Percentiles rank a stretch among this genome's conserved stretches.
phyloP scores from a whole-genome alignment of 2,113 vertebrate species.

The Echinops telfairi region DNA sequence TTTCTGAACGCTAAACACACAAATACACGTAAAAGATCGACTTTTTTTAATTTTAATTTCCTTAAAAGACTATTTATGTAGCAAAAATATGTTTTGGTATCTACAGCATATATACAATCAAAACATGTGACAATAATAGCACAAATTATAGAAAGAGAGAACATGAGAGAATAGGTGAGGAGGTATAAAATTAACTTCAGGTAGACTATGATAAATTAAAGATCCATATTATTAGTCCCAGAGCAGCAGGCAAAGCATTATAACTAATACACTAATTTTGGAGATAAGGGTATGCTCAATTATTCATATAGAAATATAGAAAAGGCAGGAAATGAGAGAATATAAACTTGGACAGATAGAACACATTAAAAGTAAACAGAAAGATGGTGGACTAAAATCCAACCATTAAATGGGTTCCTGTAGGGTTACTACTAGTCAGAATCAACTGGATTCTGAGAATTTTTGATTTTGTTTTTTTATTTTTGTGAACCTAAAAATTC shows the following conservation, averaged over 20 bases:
- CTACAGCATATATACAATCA: not conserved
- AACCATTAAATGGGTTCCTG: not conserved
- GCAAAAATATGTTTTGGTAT: not conserved
- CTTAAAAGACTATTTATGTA: not conserved
- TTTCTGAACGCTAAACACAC: not conserved
- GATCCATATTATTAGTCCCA: not conserved
- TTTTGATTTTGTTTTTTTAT: too few species aligned
- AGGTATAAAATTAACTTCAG: conserved; percentile 5
- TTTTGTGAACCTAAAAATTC: not conserved
- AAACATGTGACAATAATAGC: conserved; percentile 1
- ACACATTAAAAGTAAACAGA: not conserved
- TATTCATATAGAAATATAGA: not conserved
- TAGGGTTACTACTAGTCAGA: too few species aligned
- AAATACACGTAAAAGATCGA: not conserved
- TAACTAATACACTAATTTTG: not conserved
- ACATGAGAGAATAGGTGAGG: not conserved
- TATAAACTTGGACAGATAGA: not conserved
- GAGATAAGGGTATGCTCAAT: conserved; percentile 9
- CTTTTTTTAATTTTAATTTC: not conserved
- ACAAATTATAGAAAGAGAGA: not conserved
- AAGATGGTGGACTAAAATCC: conserved; percentile 16
- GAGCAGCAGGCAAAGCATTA: not conserved
- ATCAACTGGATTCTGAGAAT: too few species aligned
- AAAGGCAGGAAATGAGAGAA: not conserved
- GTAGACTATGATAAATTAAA: conserved; percentile 4